Evolutionary conservation across 1,140 invertebrate genomes (phyloP), one percentile per base, ranked within the genome.

Genomic region (Drosophila sturtevanti): DNA sequence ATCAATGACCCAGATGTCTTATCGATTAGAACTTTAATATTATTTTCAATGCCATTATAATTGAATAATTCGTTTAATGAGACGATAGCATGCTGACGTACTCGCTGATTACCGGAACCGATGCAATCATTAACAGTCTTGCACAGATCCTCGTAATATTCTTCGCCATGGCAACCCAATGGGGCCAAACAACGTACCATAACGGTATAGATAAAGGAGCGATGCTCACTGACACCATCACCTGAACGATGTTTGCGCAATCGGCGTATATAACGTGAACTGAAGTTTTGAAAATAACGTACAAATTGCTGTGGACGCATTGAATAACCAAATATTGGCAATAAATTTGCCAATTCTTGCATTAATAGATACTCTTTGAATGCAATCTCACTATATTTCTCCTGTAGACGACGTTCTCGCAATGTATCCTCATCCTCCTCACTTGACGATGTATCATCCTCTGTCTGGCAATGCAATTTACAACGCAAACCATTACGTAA

Each of bases 111-210:
- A 0, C 21, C 0, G 4, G 60, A 61, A 11, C 44, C 11, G 4
- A 74, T 60, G 62, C 62, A 64, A 2, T 74, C 18, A 44, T 10
- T 0, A 60, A 60, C 48, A 31, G 44, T 35, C 12, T 55, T 59
- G 67, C 67, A 70, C 7, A 70, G 18, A 0, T 62, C 44, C 14
- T 70, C 62, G 22, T 65, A 58, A 12, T 70, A 74, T 14, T 61
- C 55, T 3, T 74, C 68, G 22, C 27, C 62, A 4, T 61, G 38
- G 3, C 34, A 27, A 7, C 62, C 62, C 14, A 74, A 16, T 2
- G 67, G 48, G 5, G 27, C n/a, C 68, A 70, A 44, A 38, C 67
- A 65, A 11, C 68, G 67, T 1, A 22, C 37, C 14, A 55, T 22
- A 5, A 65, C 9, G 2, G 6, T 44, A 34, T 74, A 74, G 16